A percentile compares a stretch with the other conserved stretches of the same genome.
phyloP scores from a whole-genome alignment of 1,140 invertebrate species.

The Chrysopa pallens region DNA sequence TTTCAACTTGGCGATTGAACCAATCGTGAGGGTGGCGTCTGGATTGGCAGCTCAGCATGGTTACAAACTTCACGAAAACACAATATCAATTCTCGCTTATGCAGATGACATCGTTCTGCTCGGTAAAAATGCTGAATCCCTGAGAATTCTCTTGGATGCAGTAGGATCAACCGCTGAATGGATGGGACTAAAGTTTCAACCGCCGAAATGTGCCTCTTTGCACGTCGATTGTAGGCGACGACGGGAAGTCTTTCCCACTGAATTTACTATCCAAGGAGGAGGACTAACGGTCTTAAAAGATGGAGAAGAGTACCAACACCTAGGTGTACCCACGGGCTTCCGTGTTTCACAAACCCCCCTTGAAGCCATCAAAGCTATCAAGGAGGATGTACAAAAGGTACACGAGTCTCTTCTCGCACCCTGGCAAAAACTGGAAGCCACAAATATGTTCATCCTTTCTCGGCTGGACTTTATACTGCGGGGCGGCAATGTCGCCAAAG shows the following conservation, averaged over 20 bases:
- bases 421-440: slow-evolving; percentile 21
- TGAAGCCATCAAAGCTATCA: slow-evolving; percentile 5
- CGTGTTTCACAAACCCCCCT: slow-evolving; percentile 10
- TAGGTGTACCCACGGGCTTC: slow-evolving; percentile 14
- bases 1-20: slow-evolving; percentile 24
- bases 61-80: slow-evolving; percentile 3
- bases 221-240: slow-evolving; percentile 7
- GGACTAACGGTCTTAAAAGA: slow-evolving; percentile 2
- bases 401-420: slow-evolving; percentile 15
- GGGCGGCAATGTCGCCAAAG: slow-evolving; percentile 9
- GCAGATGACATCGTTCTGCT: slow-evolving; percentile 15
- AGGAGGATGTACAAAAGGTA: slow-evolving; percentile 6
- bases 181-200: slow-evolving; percentile 13
- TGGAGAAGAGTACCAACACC: slow-evolving; percentile 12
- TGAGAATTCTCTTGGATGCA: slow-evolving; percentile 6
- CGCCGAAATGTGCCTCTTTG: slow-evolving; percentile 11
- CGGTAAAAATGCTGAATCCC: not conserved
- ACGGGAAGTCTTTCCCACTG: not conserved
- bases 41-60: slow-evolving; percentile 1
- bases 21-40: slow-evolving; percentile 4
- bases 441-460: slow-evolving; percentile 17
- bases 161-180: slow-evolving; percentile 1
- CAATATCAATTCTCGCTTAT: slow-evolving; percentile 5
- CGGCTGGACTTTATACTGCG: slow-evolving; percentile 14
- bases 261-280: slow-evolving; percentile 5